Evolutionary conservation across 1,140 invertebrate genomes (phyloP).

Genomic region (Trinorchestia longiramus): DNA sequence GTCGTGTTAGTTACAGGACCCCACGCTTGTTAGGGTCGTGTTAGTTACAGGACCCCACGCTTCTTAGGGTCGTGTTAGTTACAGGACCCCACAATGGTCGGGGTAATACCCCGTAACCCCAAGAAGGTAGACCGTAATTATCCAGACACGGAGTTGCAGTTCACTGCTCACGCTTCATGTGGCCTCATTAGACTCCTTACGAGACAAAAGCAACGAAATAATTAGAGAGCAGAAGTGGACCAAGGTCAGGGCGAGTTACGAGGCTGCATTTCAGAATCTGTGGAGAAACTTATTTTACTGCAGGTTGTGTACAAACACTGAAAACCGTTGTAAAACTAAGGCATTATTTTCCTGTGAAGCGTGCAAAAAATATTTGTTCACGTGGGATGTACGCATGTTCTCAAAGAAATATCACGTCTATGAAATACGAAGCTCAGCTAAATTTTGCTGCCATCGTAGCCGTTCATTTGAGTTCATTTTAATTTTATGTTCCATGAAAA

Average conservation of each 20-base stretch:
- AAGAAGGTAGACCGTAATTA: conserved; percentile 5
- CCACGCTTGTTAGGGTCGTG: too few species aligned
- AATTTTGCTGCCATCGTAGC: too few species aligned
- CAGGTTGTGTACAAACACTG: neutral
- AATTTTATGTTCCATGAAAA: too few species aligned
- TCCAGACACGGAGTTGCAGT: neutral
- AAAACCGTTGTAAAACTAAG: neutral
- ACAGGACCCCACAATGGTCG: neutral
- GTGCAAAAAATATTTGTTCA: too few species aligned
- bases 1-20: too few species aligned
- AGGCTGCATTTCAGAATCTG: neutral
- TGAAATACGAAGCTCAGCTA: too few species aligned
- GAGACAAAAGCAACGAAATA: neutral
- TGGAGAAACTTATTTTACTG: neutral
- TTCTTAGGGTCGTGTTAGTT: too few species aligned
- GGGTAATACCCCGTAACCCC: neutral
- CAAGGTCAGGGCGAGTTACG: neutral
- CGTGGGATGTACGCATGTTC: too few species aligned
- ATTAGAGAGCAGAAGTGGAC: neutral
- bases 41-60: too few species aligned
- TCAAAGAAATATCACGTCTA: too few species aligned
- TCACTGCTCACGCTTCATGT: neutral
- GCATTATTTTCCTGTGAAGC: neutral
- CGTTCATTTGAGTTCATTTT: too few species aligned
- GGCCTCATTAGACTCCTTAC: neutral